Conservation (phyloP, 2,113 vertebrate species). For the Rhinoderma darwinii region DNA sequence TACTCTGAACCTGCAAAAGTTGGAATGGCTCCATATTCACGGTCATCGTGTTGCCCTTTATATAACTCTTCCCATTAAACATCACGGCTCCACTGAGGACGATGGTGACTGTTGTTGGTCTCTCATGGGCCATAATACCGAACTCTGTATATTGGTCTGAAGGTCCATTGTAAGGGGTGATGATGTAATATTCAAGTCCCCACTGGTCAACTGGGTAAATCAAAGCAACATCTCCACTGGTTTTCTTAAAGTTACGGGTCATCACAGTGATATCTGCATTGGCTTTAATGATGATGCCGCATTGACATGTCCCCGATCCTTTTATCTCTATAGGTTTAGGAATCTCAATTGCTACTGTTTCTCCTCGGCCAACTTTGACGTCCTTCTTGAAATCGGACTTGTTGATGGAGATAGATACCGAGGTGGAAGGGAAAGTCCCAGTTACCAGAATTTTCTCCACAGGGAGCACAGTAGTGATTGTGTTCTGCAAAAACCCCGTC, state of each 20-base stretch:
- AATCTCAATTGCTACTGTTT: accelerated
- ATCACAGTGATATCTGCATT: constrained; percentile 62
- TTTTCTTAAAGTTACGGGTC: accelerated
- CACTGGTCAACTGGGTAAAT: constrained; percentile 47
- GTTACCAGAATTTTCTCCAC: accelerated
- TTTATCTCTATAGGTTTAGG: constrained; percentile 62
- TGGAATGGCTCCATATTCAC: constrained; percentile 70
- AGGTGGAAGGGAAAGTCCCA: accelerated
- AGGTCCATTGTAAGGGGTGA: constrained; percentile 62
- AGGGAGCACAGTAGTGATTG: accelerated
- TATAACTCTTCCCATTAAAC: constrained; percentile 52
- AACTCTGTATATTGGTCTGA: constrained; percentile 63
- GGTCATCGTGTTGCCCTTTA: not conserved
- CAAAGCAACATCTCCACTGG: not conserved
- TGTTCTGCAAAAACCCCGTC: not conserved
- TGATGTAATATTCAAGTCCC: constrained; percentile 74
- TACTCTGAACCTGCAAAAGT: constrained; percentile 72
- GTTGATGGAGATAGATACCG: accelerated
- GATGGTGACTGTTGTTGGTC: constrained; percentile 63
- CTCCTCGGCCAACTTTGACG: accelerated
- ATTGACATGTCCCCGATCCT: constrained; percentile 2
- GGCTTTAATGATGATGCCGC: constrained; percentile 68
- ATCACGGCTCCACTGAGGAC: not conserved
- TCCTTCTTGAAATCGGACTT: accelerated
- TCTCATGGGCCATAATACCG: constrained; percentile 65